A percentile compares a stretch with the other conserved stretches of the same genome.
Conservation (phyloP, 2,888 invertebrate species). For the Habrosyne pyritoides region DNA sequence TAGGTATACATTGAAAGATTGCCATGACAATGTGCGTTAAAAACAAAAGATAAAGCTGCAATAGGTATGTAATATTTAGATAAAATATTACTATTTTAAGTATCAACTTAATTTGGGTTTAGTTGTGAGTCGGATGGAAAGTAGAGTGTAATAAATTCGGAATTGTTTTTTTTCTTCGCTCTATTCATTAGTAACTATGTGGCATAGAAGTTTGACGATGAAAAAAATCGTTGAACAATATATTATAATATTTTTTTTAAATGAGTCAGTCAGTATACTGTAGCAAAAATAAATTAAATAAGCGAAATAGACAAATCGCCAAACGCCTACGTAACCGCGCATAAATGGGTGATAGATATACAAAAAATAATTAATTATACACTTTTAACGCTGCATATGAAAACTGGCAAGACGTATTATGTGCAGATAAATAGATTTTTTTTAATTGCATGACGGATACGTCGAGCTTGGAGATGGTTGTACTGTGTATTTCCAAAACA, state of each 20-base stretch:
- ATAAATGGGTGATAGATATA: conserved; percentile 40
- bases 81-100: not conserved
- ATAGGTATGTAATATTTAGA: not conserved
- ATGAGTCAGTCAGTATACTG: conserved; percentile 1
- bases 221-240: not conserved
- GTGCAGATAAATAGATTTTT: conserved; percentile 54
- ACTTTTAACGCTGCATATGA: conserved; percentile 30
- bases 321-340: conserved; percentile 42
- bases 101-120: not conserved
- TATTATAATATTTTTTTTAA: not conserved
- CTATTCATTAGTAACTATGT: not conserved
- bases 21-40: not conserved
- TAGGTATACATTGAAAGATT: not conserved
- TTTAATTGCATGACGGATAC: conserved; percentile 53
- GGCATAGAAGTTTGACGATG: not conserved
- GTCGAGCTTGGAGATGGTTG: conserved; percentile 41
- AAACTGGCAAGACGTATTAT: conserved; percentile 33
- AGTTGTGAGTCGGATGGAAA: not conserved
- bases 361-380: conserved; percentile 46
- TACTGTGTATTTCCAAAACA: conserved; percentile 75
- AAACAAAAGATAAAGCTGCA: not conserved
- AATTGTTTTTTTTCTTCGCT: not conserved
- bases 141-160: not conserved
- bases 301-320: conserved; percentile 45
- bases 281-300: conserved; percentile 35